Base-by-base conservation (phyloP, 2,888 invertebrate genomes). In the Amblyteles armatorius region DNA sequence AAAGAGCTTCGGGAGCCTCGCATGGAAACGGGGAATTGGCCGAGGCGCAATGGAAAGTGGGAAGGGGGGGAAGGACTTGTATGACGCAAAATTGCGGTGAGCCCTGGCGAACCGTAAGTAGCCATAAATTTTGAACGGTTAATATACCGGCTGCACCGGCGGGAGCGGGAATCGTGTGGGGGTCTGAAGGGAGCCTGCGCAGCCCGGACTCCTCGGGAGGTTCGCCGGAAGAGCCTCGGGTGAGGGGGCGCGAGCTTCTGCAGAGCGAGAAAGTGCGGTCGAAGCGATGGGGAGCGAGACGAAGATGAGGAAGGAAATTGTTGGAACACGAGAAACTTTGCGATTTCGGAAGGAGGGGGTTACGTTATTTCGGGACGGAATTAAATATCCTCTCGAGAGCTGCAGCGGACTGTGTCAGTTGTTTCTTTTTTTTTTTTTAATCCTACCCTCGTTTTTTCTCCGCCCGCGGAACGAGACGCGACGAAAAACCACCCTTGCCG, bases 51-150 rank as follows among this genome's bases (percentile, higher is more conserved):
- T 71, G 50, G 13, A 48, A 22, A 29, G 48, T 9, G n/a, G 6
- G 50, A 33, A 33, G 55, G 57, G 16, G 36, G 60, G 80, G 22
- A 22, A 1, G 1, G 29, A 19, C 57, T 50, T 73, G 77, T 78
- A 73, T 78, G 81, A 87, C 83, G 85, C 82, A 87, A 88, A 90
- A 91, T 88, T 89, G 87, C 83, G 88, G 88, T 74, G 80, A 86
- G 87, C 86, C 86, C 82, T 77, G 83, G 87, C 68, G 85, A 89
- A 87, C 87, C 86, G 87, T 88, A 88, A 88, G 87, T 88, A 86
- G 89, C 89, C 89, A 90, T 92, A 92, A 92, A 92, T 92, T 92
- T 87, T 80, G 72, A 88, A 88, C 89, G 87, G 87, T 92, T 92
- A 92, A 91, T 91, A 91, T 89, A 91, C 88, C 57, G 77, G 74